A percentile compares a stretch with the other conserved stretches of the same genome.
phyloP scores from a whole-genome alignment of 2,797 vertebrate species.

The Taeniopygia guttata region DNA sequence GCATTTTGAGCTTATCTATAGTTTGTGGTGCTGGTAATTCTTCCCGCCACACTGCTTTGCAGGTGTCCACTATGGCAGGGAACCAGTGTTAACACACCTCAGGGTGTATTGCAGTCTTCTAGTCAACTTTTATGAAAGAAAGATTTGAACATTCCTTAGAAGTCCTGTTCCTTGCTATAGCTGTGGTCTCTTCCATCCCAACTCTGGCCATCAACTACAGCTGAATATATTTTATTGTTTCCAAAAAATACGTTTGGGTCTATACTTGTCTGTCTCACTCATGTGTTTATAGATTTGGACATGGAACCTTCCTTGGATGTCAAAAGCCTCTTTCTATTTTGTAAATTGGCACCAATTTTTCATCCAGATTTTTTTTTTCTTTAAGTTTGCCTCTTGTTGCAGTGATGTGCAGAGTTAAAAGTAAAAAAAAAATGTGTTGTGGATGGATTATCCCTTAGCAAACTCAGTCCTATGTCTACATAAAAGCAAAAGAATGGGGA shows the following conservation, averaged over 20 bases:
- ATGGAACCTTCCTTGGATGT: not conserved
- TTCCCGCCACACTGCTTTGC: not conserved
- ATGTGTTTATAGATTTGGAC: not conserved
- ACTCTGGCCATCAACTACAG: not conserved
- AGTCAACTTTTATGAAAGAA: not conserved
- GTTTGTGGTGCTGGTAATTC: not conserved
- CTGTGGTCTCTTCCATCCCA: not conserved
- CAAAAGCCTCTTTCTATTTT: not conserved
- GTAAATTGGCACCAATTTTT: not conserved
- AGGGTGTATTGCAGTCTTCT: not conserved
- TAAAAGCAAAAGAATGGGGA: not conserved
- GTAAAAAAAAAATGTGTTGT: not conserved
- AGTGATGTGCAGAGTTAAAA: not conserved
- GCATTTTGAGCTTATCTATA: not conserved
- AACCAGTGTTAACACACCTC: not conserved
- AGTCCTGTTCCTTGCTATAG: not conserved
- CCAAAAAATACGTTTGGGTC: not conserved
- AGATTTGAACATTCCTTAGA: not conserved
- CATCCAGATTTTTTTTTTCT: not conserved
- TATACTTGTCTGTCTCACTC: not conserved
- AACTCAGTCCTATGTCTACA: not conserved
- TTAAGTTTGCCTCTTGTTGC: not conserved
- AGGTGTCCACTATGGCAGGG: not conserved
- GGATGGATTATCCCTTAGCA: not conserved
- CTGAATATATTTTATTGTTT: not conserved